Conservation (phyloP, 2,888 invertebrate genomes). For the Timema cristinae region DNA sequence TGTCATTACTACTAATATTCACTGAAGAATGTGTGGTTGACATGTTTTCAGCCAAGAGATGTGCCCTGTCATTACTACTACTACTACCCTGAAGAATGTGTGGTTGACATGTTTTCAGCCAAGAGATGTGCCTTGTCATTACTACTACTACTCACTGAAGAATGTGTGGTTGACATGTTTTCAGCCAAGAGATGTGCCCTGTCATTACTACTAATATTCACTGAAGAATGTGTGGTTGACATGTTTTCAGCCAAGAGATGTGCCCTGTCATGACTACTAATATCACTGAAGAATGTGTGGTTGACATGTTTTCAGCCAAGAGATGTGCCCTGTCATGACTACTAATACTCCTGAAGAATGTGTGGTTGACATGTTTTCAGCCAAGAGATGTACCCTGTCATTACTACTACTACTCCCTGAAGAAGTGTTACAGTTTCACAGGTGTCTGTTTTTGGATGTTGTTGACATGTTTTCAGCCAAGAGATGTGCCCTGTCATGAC, state of each 20-base stretch:
- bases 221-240: constrained; percentile 97
- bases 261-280: constrained; percentile 94
- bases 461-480: too few relatives aligned
- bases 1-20: constrained; percentile 98
- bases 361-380: too few relatives aligned
- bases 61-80: constrained; percentile 94
- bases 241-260: constrained; percentile 62
- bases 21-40: constrained; percentile 95
- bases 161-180: too few relatives aligned
- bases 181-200: constrained; percentile 68
- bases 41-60: constrained; percentile 60
- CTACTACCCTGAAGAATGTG: constrained; percentile 95
- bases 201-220: constrained; percentile 97
- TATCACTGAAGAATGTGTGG: constrained; percentile 98
- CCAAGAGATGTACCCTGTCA: constrained; percentile 75
- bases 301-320: too few relatives aligned
- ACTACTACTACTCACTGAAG: constrained; percentile 97
- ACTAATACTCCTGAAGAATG: constrained; percentile 98
- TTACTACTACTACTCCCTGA: constrained; percentile 96
- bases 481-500: too few relatives aligned
- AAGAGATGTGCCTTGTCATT: constrained; percentile 78
- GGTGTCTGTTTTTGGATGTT: too few relatives aligned
- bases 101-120: too few relatives aligned
- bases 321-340: constrained; percentile 86
- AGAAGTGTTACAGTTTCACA: too few relatives aligned